A percentile compares a stretch with the other conserved stretches of the same genome.
phyloP scores from a whole-genome alignment of 1,140 invertebrate species.

The Holotrichia oblita region DNA sequence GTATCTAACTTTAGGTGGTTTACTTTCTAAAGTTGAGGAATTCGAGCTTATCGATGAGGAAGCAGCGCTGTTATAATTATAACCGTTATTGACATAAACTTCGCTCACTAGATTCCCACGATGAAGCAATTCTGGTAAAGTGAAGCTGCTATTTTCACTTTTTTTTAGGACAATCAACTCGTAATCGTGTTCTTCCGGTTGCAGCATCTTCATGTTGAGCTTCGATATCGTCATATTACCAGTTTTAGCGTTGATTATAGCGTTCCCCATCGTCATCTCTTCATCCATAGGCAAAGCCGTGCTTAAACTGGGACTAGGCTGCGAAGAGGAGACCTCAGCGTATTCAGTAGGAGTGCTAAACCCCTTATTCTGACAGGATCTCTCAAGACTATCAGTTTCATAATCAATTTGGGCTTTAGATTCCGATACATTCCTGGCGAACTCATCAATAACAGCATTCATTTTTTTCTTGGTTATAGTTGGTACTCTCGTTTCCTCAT shows the following conservation, averaged over 20 bases:
- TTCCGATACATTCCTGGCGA: slow-evolving; percentile 57
- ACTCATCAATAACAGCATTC: slow-evolving; percentile 67
- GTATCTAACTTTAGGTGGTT: slow-evolving; percentile 66
- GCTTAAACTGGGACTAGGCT: slow-evolving; percentile 74
- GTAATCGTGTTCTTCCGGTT: slow-evolving; percentile 60
- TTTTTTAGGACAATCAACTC: slow-evolving; percentile 65
- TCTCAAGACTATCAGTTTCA: slow-evolving; percentile 82
- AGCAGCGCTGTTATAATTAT: slow-evolving; percentile 70
- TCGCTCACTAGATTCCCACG: slow-evolving; percentile 73
- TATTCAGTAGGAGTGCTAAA: slow-evolving; percentile 71
- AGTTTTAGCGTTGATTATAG: slow-evolving; percentile 69
- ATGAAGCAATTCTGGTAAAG: slow-evolving; percentile 65
- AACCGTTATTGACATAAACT: slow-evolving; percentile 82
- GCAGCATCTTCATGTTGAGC: slow-evolving; percentile 48
- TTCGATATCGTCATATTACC: slow-evolving; percentile 69
- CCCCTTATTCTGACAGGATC: slow-evolving; percentile 60
- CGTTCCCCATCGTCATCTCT: slow-evolving; percentile 79
- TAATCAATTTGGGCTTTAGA: slow-evolving; percentile 67
- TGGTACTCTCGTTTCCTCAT: slow-evolving; percentile 56
- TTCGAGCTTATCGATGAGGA: slow-evolving; percentile 70
- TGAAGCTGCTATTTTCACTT: slow-evolving; percentile 62
- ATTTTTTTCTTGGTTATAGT: slow-evolving; percentile 67
- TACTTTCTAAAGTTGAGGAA: slow-evolving; percentile 67
- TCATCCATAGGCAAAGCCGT: slow-evolving; percentile 78
- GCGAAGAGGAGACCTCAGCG: slow-evolving; percentile 69